phyloP scores from a whole-genome alignment of 2,888 invertebrate species.

The Erpobdella octoculata region DNA sequence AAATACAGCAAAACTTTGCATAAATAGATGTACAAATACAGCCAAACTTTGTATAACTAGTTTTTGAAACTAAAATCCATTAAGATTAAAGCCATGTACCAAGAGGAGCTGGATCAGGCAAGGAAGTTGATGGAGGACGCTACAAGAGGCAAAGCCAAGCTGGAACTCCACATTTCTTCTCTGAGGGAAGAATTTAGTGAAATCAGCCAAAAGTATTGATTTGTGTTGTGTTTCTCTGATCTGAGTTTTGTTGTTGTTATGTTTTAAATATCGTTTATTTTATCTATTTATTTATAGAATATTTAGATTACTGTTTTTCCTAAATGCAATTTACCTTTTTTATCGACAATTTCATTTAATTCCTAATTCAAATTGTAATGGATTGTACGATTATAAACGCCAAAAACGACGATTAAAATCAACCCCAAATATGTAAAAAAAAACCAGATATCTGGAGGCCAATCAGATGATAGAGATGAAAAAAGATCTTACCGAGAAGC shows the following conservation, averaged over 20 bases:
- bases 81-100: slow-evolving; percentile 52
- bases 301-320: too few relatives aligned
- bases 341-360: too few relatives aligned
- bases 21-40: background rate
- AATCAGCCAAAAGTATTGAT: slow-evolving; percentile 38
- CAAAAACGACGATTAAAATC: too few relatives aligned
- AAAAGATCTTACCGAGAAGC: slow-evolving; percentile 35
- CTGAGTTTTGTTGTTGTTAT: background rate
- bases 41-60: background rate
- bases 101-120: slow-evolving; percentile 54
- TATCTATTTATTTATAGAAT: background rate
- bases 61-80: background rate
- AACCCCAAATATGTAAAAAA: too few relatives aligned
- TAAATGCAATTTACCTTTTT: too few relatives aligned
- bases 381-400: too few relatives aligned
- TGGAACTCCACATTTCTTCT: slow-evolving; percentile 53
- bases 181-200: slow-evolving; percentile 52
- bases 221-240: background rate
- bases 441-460: slow-evolving; percentile 22
- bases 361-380: too few relatives aligned
- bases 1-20: background rate
- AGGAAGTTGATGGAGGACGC: slow-evolving; percentile 54
- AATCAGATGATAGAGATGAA: background rate
- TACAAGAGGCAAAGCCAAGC: slow-evolving; percentile 53
- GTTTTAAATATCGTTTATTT: background rate